Conservation (phyloP, 2,113 vertebrate species). For the Campylomormyrus tamandua region DNA sequence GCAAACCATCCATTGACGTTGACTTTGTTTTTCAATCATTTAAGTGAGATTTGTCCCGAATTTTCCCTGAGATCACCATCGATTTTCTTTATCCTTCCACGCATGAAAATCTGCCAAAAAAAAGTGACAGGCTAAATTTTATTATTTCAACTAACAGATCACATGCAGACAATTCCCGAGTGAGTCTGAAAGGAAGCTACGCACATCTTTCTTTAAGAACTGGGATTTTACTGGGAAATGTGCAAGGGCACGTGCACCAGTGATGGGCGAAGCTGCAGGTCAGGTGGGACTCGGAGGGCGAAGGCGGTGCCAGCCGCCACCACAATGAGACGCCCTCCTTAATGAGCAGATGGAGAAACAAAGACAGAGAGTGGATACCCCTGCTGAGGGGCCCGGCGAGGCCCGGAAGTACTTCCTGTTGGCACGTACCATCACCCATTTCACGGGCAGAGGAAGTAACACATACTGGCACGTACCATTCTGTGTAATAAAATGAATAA, state of each 20-base stretch:
- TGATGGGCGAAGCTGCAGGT: not conserved
- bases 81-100: not conserved
- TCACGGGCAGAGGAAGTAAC: not conserved
- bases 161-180: not conserved
- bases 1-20: not conserved
- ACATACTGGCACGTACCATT: not conserved
- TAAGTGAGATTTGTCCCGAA: not conserved
- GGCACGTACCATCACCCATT: not conserved
- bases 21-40: not conserved
- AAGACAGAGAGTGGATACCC: not conserved
- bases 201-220: not conserved
- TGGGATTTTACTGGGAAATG: not conserved
- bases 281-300: not conserved
- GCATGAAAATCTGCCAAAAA: not conserved
- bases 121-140: not conserved
- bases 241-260: not conserved
- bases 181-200: not conserved
- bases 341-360: not conserved
- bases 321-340: not conserved
- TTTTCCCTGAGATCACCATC: not conserved
- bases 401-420: not conserved
- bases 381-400: not conserved
- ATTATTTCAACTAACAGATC: not conserved
- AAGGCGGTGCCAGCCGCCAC: not conserved
- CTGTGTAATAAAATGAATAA: not conserved